Percentiles rank a stretch among this genome's conserved stretches.
These are phyloP conservation scores for Polymixis lichenea DNA, from an alignment of 2,888 invertebrate genomes.

Conservation along the genomic window DNA sequence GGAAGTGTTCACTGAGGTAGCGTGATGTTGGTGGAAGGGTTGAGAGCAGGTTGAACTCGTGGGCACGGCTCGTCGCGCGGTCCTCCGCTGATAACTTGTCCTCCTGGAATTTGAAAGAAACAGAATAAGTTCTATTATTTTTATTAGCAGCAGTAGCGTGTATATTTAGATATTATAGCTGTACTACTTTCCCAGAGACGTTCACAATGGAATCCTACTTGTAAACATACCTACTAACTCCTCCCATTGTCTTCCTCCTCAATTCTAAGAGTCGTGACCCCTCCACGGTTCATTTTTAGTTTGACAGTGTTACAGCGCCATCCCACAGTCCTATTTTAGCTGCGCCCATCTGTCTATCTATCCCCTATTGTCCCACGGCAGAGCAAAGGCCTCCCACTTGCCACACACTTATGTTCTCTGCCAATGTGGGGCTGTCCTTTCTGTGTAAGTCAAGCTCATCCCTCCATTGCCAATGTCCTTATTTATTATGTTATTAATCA, in stretches of 20 bases:
- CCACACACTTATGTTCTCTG: background rate
- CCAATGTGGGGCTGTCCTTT: background rate
- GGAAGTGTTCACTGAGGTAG: constrained; percentile 70
- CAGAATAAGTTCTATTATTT: background rate
- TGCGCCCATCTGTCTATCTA: too few species aligned
- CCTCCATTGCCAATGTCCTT: background rate
- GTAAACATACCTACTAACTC: background rate
- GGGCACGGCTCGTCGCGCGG: constrained; percentile 75
- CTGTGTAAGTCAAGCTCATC: background rate
- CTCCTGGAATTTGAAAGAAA: constrained; percentile 72
- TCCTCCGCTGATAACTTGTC: constrained; percentile 70
- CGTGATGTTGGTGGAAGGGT: constrained; percentile 74
- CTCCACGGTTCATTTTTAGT: background rate
- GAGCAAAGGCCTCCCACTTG: background rate
- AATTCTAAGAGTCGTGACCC: background rate
- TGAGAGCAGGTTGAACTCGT: constrained; percentile 76
- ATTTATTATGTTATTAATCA: background rate
- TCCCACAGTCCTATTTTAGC: background rate
- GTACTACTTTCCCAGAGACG: background rate
- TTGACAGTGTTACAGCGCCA: background rate
- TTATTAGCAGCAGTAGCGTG: background rate
- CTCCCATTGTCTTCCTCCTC: too few species aligned
- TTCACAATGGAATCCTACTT: background rate
- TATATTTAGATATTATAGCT: background rate
- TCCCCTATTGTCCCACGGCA: too few species aligned